These are phyloP conservation scores for Catharus bicknelli DNA, from an alignment of 2,113 vertebrate species.

Conservation along the genomic window DNA sequence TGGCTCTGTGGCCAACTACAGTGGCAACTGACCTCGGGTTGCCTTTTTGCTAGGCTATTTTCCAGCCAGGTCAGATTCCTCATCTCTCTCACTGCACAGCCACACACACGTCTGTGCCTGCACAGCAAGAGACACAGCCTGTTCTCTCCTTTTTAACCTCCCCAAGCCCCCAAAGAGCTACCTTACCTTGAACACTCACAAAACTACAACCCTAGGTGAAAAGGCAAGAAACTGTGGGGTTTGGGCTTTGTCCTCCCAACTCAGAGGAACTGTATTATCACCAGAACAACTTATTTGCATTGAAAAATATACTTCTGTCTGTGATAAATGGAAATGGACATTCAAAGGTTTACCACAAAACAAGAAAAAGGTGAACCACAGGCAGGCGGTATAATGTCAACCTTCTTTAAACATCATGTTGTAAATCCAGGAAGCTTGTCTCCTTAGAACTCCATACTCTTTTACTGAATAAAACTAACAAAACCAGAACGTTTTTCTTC, in stretches of 20 bases:
- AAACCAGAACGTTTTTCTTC: background rate
- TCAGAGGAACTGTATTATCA: background rate
- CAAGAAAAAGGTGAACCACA: conserved; percentile 25
- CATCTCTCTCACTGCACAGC: background rate
- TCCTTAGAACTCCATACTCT: conserved; percentile 2
- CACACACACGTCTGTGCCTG: background rate
- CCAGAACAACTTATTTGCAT: background rate
- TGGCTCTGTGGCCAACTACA: background rate
- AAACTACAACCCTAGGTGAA: background rate
- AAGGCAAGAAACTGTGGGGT: background rate
- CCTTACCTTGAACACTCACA: background rate
- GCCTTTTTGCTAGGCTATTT: background rate
- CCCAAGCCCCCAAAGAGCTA: background rate
- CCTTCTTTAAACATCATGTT: conserved; percentile 20
- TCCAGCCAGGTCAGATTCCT: background rate
- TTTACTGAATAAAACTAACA: background rate
- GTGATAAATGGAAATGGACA: conserved; percentile 8
- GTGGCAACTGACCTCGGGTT: background rate
- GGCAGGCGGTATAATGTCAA: background rate
- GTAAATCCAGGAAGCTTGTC: conserved; percentile 18
- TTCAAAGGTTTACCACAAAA: background rate
- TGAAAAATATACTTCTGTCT: background rate
- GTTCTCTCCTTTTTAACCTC: background rate
- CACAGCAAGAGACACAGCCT: background rate
- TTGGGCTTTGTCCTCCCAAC: background rate